Evolutionary conservation across 2,113 vertebrate genomes (phyloP).

Genomic region (Raja brachyura): DNA sequence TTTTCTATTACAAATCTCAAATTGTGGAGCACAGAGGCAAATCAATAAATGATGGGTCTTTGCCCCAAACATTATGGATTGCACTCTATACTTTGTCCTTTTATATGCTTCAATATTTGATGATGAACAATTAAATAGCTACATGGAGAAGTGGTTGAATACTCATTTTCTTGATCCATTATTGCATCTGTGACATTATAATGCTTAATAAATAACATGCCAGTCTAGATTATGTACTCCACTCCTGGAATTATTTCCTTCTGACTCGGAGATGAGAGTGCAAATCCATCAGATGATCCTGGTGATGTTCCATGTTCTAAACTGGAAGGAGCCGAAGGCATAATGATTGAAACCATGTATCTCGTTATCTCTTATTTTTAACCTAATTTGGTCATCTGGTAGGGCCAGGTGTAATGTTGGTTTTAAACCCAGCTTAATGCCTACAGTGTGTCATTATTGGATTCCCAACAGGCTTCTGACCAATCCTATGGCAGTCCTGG

Average conservation of each 20-base stretch:
- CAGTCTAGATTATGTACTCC: background rate
- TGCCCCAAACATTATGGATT: no score
- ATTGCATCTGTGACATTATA: background rate
- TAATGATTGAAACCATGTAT: background rate
- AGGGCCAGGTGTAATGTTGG: no score
- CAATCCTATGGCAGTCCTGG: background rate
- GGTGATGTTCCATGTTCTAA: background rate
- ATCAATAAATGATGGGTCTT: no score
- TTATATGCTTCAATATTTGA: background rate
- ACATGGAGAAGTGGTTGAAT: background rate
- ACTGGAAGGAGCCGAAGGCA: background rate
- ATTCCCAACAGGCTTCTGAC: background rate
- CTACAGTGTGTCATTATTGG: background rate
- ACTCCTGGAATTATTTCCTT: background rate
- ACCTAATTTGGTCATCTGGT: no score
- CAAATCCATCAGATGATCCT: background rate
- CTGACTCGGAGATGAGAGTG: background rate
- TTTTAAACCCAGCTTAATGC: no score
- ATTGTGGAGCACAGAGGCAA: no score
- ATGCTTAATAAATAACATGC: background rate
- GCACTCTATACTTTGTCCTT: background rate
- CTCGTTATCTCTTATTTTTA: no score
- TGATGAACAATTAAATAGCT: background rate
- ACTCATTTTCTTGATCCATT: background rate
- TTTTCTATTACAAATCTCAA: no score